Conservation (phyloP, 1,140 invertebrate species). For the Formica exsecta region DNA sequence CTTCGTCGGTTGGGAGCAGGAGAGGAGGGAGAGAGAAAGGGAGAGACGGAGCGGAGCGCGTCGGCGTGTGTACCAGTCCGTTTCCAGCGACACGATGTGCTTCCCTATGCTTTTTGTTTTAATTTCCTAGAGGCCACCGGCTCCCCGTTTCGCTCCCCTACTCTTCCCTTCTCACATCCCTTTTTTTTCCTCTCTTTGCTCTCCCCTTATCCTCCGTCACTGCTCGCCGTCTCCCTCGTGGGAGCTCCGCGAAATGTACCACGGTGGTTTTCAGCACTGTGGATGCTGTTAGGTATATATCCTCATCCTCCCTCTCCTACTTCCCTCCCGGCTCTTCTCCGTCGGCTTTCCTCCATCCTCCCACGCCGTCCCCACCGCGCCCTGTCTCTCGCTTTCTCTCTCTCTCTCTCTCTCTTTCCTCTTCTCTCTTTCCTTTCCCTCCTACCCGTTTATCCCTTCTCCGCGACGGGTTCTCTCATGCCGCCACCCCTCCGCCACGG, state of each 20-base stretch:
- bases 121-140: conserved; percentile 72
- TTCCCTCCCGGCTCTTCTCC: background rate
- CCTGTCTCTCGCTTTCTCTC: conserved; percentile 32
- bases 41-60: conserved; percentile 23
- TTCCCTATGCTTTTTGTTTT: conserved; percentile 73
- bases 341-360: conserved; percentile 2
- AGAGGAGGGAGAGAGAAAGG: background rate
- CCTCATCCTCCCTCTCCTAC: conserved; percentile 41
- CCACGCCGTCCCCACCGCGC: conserved; percentile 27
- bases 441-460: conserved; percentile 65
- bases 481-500: conserved; percentile 69
- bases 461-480: conserved; percentile 40
- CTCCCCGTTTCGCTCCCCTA: conserved; percentile 45
- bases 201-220: conserved; percentile 11
- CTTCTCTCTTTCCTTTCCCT: conserved; percentile 8
- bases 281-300: conserved; percentile 71
- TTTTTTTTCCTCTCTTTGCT: background rate
- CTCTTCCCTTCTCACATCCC: background rate
- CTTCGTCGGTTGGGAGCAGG: too few species aligned
- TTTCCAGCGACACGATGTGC: conserved; percentile 71
- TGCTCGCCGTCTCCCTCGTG: conserved; percentile 58
- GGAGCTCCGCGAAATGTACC: conserved; percentile 73
- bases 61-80: conserved; percentile 65
- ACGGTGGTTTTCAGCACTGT: conserved; percentile 74
- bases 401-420: too few species aligned